Evolutionary conservation across 2,113 vertebrate species (phyloP), one percentile per base, ranked within the genome.

Genomic region (Chitala chitala): DNA sequence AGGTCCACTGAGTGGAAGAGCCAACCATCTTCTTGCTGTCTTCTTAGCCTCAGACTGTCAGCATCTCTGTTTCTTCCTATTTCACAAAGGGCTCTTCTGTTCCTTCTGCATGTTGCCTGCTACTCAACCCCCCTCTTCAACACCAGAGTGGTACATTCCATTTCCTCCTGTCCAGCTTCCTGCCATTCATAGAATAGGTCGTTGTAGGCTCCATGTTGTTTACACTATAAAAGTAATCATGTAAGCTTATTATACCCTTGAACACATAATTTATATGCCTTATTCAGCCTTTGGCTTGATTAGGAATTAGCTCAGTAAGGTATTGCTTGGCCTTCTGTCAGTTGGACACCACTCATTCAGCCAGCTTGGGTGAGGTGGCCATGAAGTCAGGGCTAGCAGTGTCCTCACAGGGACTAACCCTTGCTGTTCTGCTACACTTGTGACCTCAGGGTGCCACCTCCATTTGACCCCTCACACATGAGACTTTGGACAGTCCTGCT

Each of bases 121-220:
- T 15, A 44, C 29, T 20, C 69, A 50, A 71, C 31, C 58, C 58
- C 56, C 71, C 29, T 73, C 72, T 58, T 63, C 72, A 50, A 64
- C 72, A 73, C 72, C 72, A 26, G 56, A 73, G 72, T 73, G 72
- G 72, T 73, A 73, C 72, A 73, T 73, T 73, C 72, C 72, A 48
- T 31, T 48, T 44, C 56, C 42, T 6, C 26, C 38, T 46, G 24
- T 69, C 55, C 48, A 17, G 22, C 4, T 56, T 71, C 44, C 38
- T 31, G 42, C 55, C 22, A 26, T 73, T 44, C 56, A 44, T 61
- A 33, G 56, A 17, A 40, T 46, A 8, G 58, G 36, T 58, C 72
- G 64, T 73, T 59, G 13, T 72, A 29, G 54, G 24, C 26, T 46
- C n/a, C 24, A 26, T 8, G 31, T n/a, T 51, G 29, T 61, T 44